A percentile compares a stretch with the other conserved stretches of the same genome.
These are phyloP conservation scores for Hippocampus zosterae DNA, from an alignment of 2,113 vertebrate genomes.

Conservation along the genomic window DNA sequence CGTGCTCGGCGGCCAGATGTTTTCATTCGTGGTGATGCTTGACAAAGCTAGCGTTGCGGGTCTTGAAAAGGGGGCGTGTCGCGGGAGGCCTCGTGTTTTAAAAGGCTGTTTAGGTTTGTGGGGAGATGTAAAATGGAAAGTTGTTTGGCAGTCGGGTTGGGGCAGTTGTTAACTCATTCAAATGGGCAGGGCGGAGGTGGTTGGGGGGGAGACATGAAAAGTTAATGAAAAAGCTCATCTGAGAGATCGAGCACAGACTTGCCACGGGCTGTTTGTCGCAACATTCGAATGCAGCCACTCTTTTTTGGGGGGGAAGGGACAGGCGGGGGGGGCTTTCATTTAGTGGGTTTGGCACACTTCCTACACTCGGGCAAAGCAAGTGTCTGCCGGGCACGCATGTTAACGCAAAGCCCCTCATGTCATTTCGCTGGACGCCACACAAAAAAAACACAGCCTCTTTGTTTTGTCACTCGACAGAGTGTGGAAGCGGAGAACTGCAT, in stretches of 20 bases:
- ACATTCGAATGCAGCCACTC: constrained; percentile 43
- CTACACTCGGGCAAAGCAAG: constrained; percentile 38
- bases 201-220: background rate
- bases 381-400: constrained; percentile 57
- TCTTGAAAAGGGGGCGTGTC: background rate
- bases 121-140: too few species aligned
- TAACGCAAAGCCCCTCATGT: constrained; percentile 60
- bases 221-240: background rate
- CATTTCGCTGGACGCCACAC: constrained; percentile 50
- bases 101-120: too few species aligned
- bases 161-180: background rate
- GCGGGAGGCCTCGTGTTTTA: too few species aligned
- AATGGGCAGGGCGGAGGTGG: background rate
- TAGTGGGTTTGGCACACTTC: constrained; percentile 41
- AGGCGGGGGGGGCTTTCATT: background rate
- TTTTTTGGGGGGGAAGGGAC: constrained; percentile 21
- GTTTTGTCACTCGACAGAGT: constrained; percentile 33
- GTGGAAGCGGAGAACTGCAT: background rate
- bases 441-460: constrained; percentile 27
- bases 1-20: background rate
- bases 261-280: constrained; percentile 33
- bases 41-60: background rate
- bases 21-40: background rate
- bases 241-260: background rate
- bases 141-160: too few species aligned